phyloP scores from a whole-genome alignment of 2,888 invertebrate species.

The Diarsia mendica region DNA sequence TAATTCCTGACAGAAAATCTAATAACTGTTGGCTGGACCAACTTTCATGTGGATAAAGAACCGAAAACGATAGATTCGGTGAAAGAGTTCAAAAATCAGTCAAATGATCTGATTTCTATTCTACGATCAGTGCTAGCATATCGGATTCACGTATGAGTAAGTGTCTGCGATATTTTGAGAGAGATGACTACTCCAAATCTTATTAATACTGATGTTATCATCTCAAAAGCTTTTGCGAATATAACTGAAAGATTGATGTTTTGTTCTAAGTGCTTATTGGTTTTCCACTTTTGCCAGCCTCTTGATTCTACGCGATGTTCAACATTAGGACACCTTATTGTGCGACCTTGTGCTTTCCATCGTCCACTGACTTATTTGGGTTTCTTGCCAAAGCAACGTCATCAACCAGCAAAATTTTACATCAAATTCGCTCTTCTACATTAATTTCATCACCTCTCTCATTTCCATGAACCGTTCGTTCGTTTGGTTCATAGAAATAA shows the following conservation, averaged over 20 bases:
- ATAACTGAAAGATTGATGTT: conserved; percentile 9
- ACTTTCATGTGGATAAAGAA: not conserved
- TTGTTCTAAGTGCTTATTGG: not conserved
- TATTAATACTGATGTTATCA: conserved; percentile 56
- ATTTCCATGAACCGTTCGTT: not conserved
- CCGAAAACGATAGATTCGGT: not conserved
- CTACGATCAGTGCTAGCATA: conserved; percentile 20
- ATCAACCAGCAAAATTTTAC: not conserved
- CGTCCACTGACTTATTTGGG: too few species aligned
- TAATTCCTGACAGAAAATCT: too few species aligned
- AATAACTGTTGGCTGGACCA: too few species aligned
- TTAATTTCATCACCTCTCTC: not conserved
- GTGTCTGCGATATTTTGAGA: conserved; percentile 50
- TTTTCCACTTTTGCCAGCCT: not conserved
- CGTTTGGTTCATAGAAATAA: not conserved
- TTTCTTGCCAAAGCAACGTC: not conserved
- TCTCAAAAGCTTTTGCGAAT: conserved; percentile 23
- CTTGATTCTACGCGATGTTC: not conserved
- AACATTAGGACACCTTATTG: not conserved
- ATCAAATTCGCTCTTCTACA: too few species aligned
- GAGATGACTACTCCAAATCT: conserved; percentile 46
- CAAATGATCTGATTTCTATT: conserved; percentile 1
- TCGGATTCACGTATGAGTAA: conserved; percentile 53
- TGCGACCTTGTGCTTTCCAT: not conserved
- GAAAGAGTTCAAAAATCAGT: not conserved